A percentile compares a stretch with the other conserved stretches of the same genome.
phyloP scores from a whole-genome alignment of 2,888 invertebrate genomes.

The Synanthedon vespiformis region DNA sequence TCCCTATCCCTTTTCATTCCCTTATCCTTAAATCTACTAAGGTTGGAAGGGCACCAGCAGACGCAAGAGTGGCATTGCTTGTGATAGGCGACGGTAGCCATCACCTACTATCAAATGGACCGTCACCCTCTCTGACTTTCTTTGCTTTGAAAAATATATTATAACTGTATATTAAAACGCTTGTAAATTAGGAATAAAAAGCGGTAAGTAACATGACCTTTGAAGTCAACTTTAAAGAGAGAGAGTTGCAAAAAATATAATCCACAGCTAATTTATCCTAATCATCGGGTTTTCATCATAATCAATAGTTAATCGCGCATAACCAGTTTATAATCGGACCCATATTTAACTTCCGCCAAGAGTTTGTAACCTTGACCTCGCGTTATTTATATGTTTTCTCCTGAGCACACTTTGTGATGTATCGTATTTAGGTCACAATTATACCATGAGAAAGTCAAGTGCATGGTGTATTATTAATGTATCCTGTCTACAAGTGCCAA shows the following conservation, averaged over 20 bases:
- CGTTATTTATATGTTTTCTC: slow-evolving; percentile 2
- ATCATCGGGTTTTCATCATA: background rate
- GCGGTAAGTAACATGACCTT: too few relatives aligned
- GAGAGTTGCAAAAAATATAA: background rate
- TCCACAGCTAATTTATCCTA: background rate
- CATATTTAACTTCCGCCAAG: background rate
- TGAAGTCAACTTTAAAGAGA: background rate
- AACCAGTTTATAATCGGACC: background rate
- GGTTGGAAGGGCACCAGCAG: too few relatives aligned
- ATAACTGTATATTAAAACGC: too few relatives aligned
- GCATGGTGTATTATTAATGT: slow-evolving; percentile 19
- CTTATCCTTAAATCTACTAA: too few relatives aligned
- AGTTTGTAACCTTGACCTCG: slow-evolving; percentile 1
- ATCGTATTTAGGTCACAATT: slow-evolving; percentile 13
- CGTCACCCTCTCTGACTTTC: too few relatives aligned
- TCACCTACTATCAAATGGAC: too few relatives aligned
- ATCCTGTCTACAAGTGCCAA: slow-evolving; percentile 28
- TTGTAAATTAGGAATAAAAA: too few relatives aligned
- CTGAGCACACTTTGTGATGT: background rate
- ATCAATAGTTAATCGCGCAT: background rate
- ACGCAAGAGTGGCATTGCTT: too few relatives aligned
- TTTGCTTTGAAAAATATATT: too few relatives aligned
- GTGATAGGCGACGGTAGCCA: too few relatives aligned
- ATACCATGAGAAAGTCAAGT: slow-evolving; percentile 19
- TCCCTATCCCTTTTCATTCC: too few relatives aligned